Percentiles rank a stretch among this genome's conserved stretches.
These are phyloP conservation scores for Leuctra nigra DNA, from an alignment of 2,888 invertebrate species.

Conservation along the genomic window DNA sequence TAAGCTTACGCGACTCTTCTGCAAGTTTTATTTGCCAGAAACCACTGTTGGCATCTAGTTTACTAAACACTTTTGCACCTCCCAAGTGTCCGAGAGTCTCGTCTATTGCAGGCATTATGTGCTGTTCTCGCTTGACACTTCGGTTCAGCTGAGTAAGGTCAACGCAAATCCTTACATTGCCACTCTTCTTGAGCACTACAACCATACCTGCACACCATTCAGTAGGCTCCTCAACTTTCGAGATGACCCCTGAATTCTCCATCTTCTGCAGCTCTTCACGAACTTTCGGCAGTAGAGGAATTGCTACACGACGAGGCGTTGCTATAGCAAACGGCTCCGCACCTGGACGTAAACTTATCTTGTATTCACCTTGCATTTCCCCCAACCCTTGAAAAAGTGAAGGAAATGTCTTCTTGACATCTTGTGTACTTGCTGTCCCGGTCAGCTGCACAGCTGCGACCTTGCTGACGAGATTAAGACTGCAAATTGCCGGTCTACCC, in stretches of 20 bases:
- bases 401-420: too few relatives aligned
- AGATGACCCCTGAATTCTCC: constrained; percentile 32
- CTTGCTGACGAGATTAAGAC: background rate
- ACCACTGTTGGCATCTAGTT: constrained; percentile 31
- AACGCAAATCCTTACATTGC: constrained; percentile 32
- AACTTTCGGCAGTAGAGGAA: constrained; percentile 30
- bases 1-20: constrained; percentile 11
- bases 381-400: background rate
- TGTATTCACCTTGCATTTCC: constrained; percentile 24
- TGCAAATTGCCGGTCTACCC: background rate
- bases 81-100: constrained; percentile 29
- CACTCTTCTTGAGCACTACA: constrained; percentile 32
- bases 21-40: constrained; percentile 32
- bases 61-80: constrained; percentile 31
- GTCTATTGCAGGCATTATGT: constrained; percentile 27
- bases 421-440: background rate
- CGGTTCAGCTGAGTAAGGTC: constrained; percentile 34
- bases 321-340: constrained; percentile 32
- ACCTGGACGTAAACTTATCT: constrained; percentile 31
- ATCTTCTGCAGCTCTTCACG: constrained; percentile 34
- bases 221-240: constrained; percentile 33
- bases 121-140: constrained; percentile 26
- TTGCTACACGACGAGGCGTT: constrained; percentile 31
- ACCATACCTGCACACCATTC: constrained; percentile 37
- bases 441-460: background rate